A percentile compares a stretch with the other conserved stretches of the same genome.
phyloP scores from a whole-genome alignment of 2,888 invertebrate species.

The Synergus umbraculus region DNA sequence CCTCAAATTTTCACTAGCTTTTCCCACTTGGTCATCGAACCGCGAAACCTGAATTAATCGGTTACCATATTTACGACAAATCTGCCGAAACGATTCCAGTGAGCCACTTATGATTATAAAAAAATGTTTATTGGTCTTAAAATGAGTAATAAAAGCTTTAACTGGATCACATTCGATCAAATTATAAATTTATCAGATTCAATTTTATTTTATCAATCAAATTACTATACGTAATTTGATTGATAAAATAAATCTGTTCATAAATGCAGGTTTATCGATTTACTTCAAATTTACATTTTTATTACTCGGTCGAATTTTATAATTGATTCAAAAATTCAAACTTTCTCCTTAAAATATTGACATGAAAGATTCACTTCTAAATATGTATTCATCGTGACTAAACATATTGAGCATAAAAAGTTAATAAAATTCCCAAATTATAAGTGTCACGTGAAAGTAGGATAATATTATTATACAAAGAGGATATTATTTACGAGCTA shows the following conservation, averaged over 20 bases:
- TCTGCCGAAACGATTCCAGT: not conserved
- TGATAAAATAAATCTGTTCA: not conserved
- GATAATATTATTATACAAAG: too few relatives aligned
- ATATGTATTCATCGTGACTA: not conserved
- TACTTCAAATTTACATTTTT: not conserved
- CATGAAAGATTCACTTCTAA: not conserved
- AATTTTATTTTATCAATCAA: not conserved
- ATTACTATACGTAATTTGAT: not conserved
- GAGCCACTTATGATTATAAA: not conserved
- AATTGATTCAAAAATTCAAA: too few relatives aligned
- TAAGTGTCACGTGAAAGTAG: not conserved
- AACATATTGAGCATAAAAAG: not conserved
- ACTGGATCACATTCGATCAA: not conserved
- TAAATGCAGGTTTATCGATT: not conserved
- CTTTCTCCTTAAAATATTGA: not conserved
- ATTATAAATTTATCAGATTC: not conserved
- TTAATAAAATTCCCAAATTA: not conserved
- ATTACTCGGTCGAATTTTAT: not conserved
- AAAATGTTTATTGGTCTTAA: not conserved
- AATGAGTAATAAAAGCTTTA: not conserved
- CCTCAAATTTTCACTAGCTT: not conserved
- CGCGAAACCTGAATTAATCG: not conserved
- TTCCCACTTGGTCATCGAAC: conserved; percentile 12
- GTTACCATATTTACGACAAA: not conserved
- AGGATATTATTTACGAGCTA: not conserved